Base-by-base conservation (phyloP, 37 sponge, comb jelly and placozoan species). In the Crambe crambe region DNA sequence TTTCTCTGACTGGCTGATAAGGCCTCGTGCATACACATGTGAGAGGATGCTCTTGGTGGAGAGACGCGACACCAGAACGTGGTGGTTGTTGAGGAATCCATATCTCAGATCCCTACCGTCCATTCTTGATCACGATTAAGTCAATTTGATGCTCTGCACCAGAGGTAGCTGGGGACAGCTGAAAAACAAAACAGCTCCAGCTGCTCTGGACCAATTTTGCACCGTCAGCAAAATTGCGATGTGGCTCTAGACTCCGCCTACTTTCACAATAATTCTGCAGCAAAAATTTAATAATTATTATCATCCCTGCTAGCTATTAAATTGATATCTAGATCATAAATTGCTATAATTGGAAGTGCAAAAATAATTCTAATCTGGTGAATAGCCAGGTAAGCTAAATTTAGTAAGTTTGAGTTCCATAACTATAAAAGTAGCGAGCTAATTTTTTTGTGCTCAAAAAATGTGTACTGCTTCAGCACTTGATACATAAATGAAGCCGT, bases 401-500 rank as follows among this genome's bases (percentile, higher is more conserved):
- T 67, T 26, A 29, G 22, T 27, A 31, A 21, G 36, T 34, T 74
- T 3, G 59, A 56, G 17, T 30, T 25, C 43, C 35, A 41, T 44
- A 21, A 37, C 43, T 25, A 8, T 62, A 56, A 30, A 15, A 37
- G 29, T 15, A 23, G 57, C 35, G 32, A 74, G 56, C n/a, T n/a
- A n/a, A n/a, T n/a, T 34, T 62, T 61, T 1, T 37, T 25, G 3
- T 62, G 9, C 3, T 74, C 29, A 87, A 58, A 87, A 87, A 23
- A 87, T 64, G 38, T 87, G 87, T 25, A 87, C 54, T 21, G 81
- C 35, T 8, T 80, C 81, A 26, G 69, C 34, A 76, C 82, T 54
- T 3, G 81, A 21, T 10, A 87, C 77, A 51, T 87, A 87, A 41
- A 87, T 44, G 56, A 81, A 87, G 18, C 87, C 87, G 58, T 87